phyloP scores from a whole-genome alignment of 2,888 invertebrate species.

The Crossocerus cetratus region DNA sequence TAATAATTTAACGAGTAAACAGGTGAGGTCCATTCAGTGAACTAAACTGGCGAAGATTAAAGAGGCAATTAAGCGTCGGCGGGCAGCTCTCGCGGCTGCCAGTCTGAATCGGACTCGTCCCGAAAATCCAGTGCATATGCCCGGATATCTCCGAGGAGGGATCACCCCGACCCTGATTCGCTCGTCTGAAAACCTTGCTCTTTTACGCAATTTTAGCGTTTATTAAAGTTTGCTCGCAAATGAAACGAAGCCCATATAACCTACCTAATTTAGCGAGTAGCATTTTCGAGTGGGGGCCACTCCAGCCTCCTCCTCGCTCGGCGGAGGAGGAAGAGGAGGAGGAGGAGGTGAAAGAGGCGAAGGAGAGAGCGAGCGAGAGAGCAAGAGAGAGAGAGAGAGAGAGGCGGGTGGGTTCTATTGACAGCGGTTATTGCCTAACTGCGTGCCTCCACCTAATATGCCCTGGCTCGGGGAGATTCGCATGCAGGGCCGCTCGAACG shows the following conservation, averaged over 20 bases:
- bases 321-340: slow-evolving; percentile 28
- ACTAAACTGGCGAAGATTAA: too few species aligned
- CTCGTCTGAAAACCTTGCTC: slow-evolving; percentile 77
- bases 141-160: slow-evolving; percentile 36
- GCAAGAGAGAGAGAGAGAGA: slow-evolving; percentile 21
- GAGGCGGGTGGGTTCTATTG: slow-evolving; percentile 74
- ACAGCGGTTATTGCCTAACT: slow-evolving; percentile 78
- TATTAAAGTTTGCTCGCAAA: slow-evolving; percentile 78
- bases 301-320: slow-evolving; percentile 52
- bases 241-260: slow-evolving; percentile 78
- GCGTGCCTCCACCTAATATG: slow-evolving; percentile 77
- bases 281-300: slow-evolving; percentile 76
- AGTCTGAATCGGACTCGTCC: too few species aligned
- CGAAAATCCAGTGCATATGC: too few species aligned
- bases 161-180: slow-evolving; percentile 63
- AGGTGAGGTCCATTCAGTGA: too few species aligned
- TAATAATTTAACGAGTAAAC: too few species aligned
- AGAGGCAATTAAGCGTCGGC: too few species aligned
- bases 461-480: slow-evolving; percentile 72
- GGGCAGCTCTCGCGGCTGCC: too few species aligned
- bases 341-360: slow-evolving; percentile 30
- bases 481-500: slow-evolving; percentile 73
- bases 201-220: slow-evolving; percentile 78
- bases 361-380: slow-evolving; percentile 39
- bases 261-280: slow-evolving; percentile 78